These are phyloP conservation scores for Axis porcinus DNA, from an alignment of 2,113 vertebrate species.

Conservation along the genomic window DNA sequence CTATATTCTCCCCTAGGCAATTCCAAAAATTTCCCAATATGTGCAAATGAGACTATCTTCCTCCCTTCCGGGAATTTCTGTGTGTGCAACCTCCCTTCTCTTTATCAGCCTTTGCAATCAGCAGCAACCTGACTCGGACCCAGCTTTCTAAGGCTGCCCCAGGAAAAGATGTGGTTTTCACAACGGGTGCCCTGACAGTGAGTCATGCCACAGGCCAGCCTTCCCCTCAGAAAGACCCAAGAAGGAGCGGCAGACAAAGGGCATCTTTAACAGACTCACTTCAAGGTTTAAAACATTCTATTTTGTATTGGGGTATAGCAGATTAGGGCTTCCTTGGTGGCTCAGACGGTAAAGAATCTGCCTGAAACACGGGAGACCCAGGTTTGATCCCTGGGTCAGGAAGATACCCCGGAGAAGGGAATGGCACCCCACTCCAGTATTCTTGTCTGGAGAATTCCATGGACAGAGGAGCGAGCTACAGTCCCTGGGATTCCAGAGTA, in stretches of 20 bases:
- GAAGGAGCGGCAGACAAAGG: neutral
- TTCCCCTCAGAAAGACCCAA: neutral
- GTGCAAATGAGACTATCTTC: neutral
- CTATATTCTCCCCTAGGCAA: neutral
- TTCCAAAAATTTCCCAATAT: neutral
- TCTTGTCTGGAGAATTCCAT: neutral
- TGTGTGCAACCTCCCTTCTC: rapidly evolving
- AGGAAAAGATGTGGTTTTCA: neutral
- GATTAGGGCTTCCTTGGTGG: neutral
- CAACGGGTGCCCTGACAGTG: rapidly evolving
- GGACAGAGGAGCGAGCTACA: neutral
- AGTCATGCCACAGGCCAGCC: neutral
- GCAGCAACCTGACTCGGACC: neutral
- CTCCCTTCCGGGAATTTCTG: neutral
- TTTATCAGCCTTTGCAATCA: neutral
- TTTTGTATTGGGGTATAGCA: neutral
- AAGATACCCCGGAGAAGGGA: neutral
- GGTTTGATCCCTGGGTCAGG: neutral
- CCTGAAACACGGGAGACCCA: rapidly evolving
- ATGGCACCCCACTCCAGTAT: neutral
- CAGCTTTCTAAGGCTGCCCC: neutral
- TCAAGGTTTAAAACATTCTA: neutral
- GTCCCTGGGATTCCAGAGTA: neutral
- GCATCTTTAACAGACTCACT: neutral
- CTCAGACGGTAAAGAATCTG: neutral